Evolutionary conservation across 2,888 invertebrate genomes (phyloP), one percentile per base, ranked within the genome.

Genomic region (Troides aeacus): DNA sequence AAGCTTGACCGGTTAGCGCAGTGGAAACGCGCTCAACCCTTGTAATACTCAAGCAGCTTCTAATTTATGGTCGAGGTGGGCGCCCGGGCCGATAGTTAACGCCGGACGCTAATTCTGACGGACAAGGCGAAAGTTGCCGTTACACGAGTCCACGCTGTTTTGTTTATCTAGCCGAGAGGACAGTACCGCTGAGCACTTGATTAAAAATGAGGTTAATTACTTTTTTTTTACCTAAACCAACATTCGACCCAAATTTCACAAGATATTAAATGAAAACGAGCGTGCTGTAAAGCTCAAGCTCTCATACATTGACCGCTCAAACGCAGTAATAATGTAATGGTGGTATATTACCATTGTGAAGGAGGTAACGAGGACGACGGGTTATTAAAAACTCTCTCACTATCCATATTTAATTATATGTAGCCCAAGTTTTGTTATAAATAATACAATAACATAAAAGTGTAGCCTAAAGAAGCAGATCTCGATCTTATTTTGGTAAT

Each of bases 31-130:
- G 70, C 74, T 46, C 74, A 80, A 80, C 85, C 85, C 86, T 81
- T 87, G 86, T 87, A 84, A 79, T 81, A 84, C 79, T 81, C 84
- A 86, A 86, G 87, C 85, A 85, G 82, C 84, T 79, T 84, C 89
- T 91, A 91, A 92, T 91, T 92, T 92, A 92, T 86, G 88, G 88
- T 80, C 83, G 90, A 89, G 87, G 89, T 88, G 89, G 85, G 87
- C 84, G 77, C 86, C 79, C 86, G 77, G 80, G 74, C 83, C 85
- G 87, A 88, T 89, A 90, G 90, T 90, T 89, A 91, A 84, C 78
- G 78, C 78, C 80, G 82, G 81, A 77, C 82, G 85, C 88, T 89
- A 90, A 90, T 91, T 86, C 85, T 79, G 82, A 82, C 81, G 80
- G 85, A 85, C 86, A 83, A 79, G 65, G 65, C 69, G 65, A 70